phyloP scores from a whole-genome alignment of 64 coral and sea anemone genomes.

The Orbicella faveolata region DNA sequence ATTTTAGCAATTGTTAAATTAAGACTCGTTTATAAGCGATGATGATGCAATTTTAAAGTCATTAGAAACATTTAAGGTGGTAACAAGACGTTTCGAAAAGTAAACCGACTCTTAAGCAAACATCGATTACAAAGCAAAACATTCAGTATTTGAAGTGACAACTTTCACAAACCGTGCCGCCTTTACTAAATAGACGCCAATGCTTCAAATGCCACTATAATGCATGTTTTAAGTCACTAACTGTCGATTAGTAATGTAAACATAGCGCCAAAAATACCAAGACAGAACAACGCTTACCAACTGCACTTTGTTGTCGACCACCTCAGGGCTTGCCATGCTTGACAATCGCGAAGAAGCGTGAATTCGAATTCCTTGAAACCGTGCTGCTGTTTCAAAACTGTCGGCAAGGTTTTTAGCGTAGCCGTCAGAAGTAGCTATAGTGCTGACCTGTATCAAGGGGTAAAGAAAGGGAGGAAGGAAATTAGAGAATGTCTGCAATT shows the following conservation, averaged over 20 bases:
- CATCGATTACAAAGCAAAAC: slow-evolving; percentile 31
- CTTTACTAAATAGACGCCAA: background rate
- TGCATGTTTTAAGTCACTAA: background rate
- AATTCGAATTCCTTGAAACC: slow-evolving; percentile 70
- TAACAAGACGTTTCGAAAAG: slow-evolving; percentile 10
- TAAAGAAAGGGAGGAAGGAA: background rate
- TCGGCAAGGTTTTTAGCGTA: slow-evolving; percentile 69
- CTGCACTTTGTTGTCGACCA: slow-evolving; percentile 82
- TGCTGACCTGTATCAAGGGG: slow-evolving; percentile 67
- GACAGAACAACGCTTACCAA: slow-evolving; percentile 51
- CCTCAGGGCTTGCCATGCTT: slow-evolving; percentile 38
- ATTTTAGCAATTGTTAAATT: slow-evolving; percentile 4
- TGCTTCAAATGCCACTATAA: background rate
- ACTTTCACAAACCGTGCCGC: background rate
- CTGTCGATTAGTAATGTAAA: background rate
- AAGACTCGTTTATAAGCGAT: background rate
- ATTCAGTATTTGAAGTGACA: slow-evolving; percentile 26
- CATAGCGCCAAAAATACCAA: background rate
- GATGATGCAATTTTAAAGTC: slow-evolving; percentile 18
- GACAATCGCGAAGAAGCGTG: slow-evolving; percentile 71
- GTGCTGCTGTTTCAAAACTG: slow-evolving; percentile 73
- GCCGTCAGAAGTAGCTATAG: slow-evolving; percentile 73
- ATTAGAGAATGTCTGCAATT: slow-evolving; percentile 4
- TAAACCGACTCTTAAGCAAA: slow-evolving; percentile 20
- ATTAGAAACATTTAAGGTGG: slow-evolving; percentile 33